Base-by-base conservation (phyloP, 2,113 vertebrate species). In the Crotalus tigris region DNA sequence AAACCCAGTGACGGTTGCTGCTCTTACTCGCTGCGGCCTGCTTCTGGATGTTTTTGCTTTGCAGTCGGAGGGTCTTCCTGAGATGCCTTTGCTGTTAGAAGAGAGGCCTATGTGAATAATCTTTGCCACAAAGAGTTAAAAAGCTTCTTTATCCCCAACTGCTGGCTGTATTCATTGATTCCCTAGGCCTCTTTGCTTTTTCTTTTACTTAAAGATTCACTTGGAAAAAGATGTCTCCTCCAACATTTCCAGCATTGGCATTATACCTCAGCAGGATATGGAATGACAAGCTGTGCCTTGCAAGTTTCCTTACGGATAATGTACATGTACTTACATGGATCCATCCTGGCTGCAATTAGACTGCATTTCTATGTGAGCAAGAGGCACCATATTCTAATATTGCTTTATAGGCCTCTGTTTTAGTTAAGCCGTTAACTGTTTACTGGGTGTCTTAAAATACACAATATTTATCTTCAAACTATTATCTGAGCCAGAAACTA, bases 1-100 rank as follows among this genome's bases (percentile, higher is more conserved):
- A 95, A 94, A 95, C 2, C 6, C 92, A 94, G n/a, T 91, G 44
- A 94, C 90, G 94, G 90, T 91, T 10, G 4, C 87, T 12, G 95
- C 54, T 94, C 86, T 95, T 93, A 85, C 3, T 91, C 51, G 46
- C 29, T 64, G 11, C 94, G 92, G 94, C 92, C 93, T 96, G 95
- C 19, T 96, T 96, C 90, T 94, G 87, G 23, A 61, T 24, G 51
- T 91, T 24, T 59, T 13, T 17, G 26, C 59, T 53, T 92, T 91
- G 94, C 64, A 75, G 81, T 93, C 85, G 5, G n/a, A 15, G 33
- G n/a, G 12, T 92, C n/a, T 59, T 69, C 15, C 26, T 85, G 7
- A 59, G 85, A n/a, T 7, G 10, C 57, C 24, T 57, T 24, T 59
- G 21, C 11, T 39, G 2, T 59, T 12, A 69, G 87, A 61, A 69